phyloP scores from a whole-genome alignment of 2,797 vertebrate species.

The Anguilla obscura region DNA sequence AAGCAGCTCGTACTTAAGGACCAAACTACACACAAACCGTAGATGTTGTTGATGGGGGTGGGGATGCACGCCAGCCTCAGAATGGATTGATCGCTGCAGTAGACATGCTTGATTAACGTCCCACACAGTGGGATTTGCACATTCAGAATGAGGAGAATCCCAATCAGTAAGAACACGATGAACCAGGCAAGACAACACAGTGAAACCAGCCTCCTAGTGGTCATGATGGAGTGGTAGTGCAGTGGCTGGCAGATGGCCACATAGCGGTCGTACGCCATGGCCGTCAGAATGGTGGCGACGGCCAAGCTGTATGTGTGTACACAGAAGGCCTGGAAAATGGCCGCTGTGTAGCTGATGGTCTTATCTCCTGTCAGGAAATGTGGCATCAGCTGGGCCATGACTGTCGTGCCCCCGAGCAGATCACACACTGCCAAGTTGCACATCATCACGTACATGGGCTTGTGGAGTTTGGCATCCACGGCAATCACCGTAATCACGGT shows the following conservation, averaged over 20 bases:
- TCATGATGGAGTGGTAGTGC: conserved; percentile 56
- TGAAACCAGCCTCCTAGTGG: conserved; percentile 43
- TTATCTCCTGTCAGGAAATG: conserved; percentile 53
- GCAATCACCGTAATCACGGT: conserved; percentile 39
- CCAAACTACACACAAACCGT: not conserved
- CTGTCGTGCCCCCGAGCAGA: conserved; percentile 59
- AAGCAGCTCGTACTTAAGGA: not conserved
- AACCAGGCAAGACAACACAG: conserved; percentile 49
- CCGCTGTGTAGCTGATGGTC: conserved; percentile 61
- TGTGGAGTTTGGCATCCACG: conserved; percentile 52
- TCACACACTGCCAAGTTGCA: conserved; percentile 62
- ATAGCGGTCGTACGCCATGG: conserved; percentile 68
- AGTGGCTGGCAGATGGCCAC: conserved; percentile 67
- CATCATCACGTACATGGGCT: conserved; percentile 69
- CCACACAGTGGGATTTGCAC: conserved; percentile 13
- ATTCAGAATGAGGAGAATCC: not conserved
- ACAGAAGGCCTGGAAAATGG: conserved; percentile 69
- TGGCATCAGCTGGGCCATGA: not conserved
- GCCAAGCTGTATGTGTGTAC: conserved; percentile 66
- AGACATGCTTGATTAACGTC: not conserved
- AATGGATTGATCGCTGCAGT: conserved; percentile 19
- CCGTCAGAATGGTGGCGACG: conserved; percentile 62
- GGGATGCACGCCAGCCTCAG: conserved; percentile 8
- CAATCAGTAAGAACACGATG: conserved; percentile 32
- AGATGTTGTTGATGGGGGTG: conserved; percentile 9